phyloP scores from a whole-genome alignment of 53 echinoderm and acorn worm species.

The Echinarachnius parma region DNA sequence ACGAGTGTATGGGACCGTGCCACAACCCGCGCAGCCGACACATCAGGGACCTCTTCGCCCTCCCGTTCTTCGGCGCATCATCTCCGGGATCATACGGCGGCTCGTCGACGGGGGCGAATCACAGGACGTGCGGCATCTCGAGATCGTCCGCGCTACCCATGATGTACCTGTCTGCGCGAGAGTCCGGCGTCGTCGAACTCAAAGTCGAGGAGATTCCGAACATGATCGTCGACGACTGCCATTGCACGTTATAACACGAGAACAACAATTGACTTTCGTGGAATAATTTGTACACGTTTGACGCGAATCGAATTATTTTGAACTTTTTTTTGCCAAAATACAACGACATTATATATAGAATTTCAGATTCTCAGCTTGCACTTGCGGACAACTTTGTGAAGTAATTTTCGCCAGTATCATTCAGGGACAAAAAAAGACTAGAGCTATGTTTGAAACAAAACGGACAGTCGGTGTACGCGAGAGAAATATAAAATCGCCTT shows the following conservation, averaged over 20 bases:
- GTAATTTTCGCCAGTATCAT: no score
- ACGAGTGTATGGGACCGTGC: constrained; percentile 81
- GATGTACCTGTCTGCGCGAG: constrained; percentile 81
- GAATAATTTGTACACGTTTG: no score
- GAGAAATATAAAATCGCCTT: no score
- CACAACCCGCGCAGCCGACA: constrained; percentile 41
- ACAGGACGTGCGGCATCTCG: constrained; percentile 66
- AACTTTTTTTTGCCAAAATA: no score
- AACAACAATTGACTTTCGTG: neutral
- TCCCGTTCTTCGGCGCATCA: constrained; percentile 13
- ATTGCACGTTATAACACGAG: constrained; percentile 44
- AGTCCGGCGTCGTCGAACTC: constrained; percentile 67
- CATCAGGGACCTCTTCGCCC: constrained; percentile 54
- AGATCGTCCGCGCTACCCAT: constrained; percentile 69
- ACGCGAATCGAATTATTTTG: no score
- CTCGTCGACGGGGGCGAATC: constrained; percentile 11
- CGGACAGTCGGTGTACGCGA: no score
- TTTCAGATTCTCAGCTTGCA: no score
- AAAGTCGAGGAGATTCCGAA: constrained; percentile 86
- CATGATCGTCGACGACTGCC: constrained; percentile 88
- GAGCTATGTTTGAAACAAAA: no score
- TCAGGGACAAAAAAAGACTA: no score
- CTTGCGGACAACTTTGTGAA: no score
- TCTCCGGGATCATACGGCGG: neutral
- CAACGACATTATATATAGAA: no score